These are phyloP conservation scores for Astreopora myriophthalma DNA, from an alignment of 64 coral and sea anemone species.

Conservation along the genomic window DNA sequence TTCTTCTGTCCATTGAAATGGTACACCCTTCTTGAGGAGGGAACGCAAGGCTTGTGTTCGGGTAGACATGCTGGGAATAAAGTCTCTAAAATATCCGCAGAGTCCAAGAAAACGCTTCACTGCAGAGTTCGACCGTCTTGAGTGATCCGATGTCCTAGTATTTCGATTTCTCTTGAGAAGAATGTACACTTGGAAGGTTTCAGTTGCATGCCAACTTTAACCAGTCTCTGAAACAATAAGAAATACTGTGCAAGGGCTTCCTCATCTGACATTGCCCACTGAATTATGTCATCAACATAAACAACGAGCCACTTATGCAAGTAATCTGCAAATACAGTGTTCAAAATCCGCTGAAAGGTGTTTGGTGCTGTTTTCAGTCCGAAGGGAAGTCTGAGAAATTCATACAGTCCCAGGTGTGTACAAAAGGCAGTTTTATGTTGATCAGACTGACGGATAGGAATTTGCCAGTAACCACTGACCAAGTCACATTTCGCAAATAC, in stretches of 20 bases:
- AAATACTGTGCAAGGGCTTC: conserved; percentile 12
- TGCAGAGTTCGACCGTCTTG: background rate
- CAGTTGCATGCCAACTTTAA: conserved; percentile 9
- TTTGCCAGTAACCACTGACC: conserved; percentile 38
- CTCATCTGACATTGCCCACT: background rate
- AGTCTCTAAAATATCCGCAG: conserved; percentile 25
- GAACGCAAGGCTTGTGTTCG: background rate
- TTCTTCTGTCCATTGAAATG: conserved; percentile 11
- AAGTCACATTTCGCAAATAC: background rate
- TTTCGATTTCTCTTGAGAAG: conserved; percentile 1
- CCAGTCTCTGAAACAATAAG: background rate
- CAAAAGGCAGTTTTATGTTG: background rate
- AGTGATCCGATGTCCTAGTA: conserved; percentile 3
- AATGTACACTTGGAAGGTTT: conserved; percentile 24
- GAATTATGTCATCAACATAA: background rate
- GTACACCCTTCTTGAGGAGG: background rate
- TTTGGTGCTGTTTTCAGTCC: conserved; percentile 10
- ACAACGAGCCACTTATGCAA: background rate
- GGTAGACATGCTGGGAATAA: background rate
- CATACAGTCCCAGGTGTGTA: conserved; percentile 25
- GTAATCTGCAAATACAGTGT: background rate
- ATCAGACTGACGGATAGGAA: background rate
- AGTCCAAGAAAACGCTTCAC: conserved; percentile 15
- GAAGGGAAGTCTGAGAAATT: conserved; percentile 17
- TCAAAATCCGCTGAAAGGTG: conserved; percentile 23